phyloP scores from a whole-genome alignment of 2,797 vertebrate genomes.

The Mionectes olivaceus region DNA sequence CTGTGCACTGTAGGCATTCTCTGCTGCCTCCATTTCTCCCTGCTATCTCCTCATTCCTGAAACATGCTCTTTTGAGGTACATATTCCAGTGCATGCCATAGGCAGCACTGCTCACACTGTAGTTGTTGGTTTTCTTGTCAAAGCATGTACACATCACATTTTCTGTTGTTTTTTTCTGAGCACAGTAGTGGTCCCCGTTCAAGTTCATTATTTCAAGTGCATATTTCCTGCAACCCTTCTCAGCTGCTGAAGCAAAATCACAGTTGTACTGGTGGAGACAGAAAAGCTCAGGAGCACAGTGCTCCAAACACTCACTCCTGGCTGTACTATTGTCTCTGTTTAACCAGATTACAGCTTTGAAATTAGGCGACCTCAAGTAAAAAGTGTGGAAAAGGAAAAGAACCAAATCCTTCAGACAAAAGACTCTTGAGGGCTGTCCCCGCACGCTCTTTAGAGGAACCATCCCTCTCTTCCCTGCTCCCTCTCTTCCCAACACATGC shows the following conservation, averaged over 20 bases:
- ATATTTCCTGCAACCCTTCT: not conserved
- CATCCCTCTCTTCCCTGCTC: too few species aligned
- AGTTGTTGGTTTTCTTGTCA: not conserved
- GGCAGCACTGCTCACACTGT: not conserved
- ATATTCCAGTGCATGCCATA: not conserved
- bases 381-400: too few species aligned
- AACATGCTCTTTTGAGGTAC: rapidly evolving
- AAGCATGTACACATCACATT: not conserved
- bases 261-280: not conserved
- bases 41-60: not conserved
- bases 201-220: too few species aligned
- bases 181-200: not conserved
- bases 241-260: not conserved
- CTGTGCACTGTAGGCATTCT: not conserved
- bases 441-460: too few species aligned
- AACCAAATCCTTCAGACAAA: too few species aligned
- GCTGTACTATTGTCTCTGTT: not conserved
- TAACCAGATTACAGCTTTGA: too few species aligned
- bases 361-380: too few species aligned
- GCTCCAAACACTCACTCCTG: not conserved
- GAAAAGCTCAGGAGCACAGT: rapidly evolving
- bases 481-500: too few species aligned
- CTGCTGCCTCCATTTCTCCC: not conserved
- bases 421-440: too few species aligned
- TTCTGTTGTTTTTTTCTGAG: not conserved